These are phyloP conservation scores for Eidolon helvum DNA, from an alignment of 2,113 vertebrate genomes.

Conservation along the genomic window DNA sequence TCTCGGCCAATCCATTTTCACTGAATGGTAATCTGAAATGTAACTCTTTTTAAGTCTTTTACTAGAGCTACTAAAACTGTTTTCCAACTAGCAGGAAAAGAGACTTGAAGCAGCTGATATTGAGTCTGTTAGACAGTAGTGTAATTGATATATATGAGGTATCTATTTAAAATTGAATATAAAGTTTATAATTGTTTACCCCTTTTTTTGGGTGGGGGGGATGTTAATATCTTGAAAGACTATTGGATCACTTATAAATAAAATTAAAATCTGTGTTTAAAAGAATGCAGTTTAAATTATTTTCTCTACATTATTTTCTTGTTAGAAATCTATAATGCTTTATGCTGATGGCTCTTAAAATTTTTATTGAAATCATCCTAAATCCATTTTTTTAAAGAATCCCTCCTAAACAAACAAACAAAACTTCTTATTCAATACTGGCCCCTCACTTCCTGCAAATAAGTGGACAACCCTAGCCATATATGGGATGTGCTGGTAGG, in stretches of 20 bases:
- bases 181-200: neutral
- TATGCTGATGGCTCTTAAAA: neutral
- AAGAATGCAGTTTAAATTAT: neutral
- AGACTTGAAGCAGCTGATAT: neutral
- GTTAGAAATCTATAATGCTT: slow-evolving; percentile 24
- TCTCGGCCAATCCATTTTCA: neutral
- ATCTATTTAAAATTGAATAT: slow-evolving; percentile 15
- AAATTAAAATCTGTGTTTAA: slow-evolving; percentile 22
- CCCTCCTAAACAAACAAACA: neutral
- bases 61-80: neutral
- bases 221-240: slow-evolving; percentile 27
- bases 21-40: slow-evolving; percentile 31
- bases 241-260: slow-evolving; percentile 10
- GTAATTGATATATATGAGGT: neutral
- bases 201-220: neutral
- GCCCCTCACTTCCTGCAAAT: slow-evolving; percentile 37
- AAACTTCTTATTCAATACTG: neutral
- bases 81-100: neutral
- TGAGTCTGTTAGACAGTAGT: slow-evolving; percentile 6
- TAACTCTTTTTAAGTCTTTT: neutral
- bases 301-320: slow-evolving; percentile 11
- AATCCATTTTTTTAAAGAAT: neutral
- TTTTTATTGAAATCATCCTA: slow-evolving; percentile 37
- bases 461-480: slow-evolving; percentile 14
- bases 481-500: slow-evolving; percentile 12